A percentile compares a stretch with the other conserved stretches of the same genome.
Evolutionary conservation across 1,140 invertebrate species (phyloP).

Genomic region (Venturia canescens): DNA sequence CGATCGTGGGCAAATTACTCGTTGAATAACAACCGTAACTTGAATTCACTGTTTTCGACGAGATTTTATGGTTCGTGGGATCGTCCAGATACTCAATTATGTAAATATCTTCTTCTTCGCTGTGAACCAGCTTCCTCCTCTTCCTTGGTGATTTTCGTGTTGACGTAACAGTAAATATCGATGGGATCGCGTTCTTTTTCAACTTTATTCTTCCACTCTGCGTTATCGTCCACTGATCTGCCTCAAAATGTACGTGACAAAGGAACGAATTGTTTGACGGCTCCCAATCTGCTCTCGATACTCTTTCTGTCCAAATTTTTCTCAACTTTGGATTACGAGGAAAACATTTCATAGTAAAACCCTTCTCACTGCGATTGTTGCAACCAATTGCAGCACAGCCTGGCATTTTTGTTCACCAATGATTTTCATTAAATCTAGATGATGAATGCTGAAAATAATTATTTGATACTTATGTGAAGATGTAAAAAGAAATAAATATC

Average conservation of each 20-base stretch:
- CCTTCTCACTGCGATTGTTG: conserved; percentile 74
- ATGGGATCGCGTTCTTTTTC: conserved; percentile 70
- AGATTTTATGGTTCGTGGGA: conserved; percentile 37
- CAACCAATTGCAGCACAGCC: conserved; percentile 73
- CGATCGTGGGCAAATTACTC: not conserved
- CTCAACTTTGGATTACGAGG: conserved; percentile 69
- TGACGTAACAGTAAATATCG: conserved; percentile 68
- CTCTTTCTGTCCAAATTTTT: conserved; percentile 71
- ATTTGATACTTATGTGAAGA: too few relatives aligned
- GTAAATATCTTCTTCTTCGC: conserved; percentile 50
- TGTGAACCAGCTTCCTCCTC: conserved; percentile 53
- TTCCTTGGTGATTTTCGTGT: conserved; percentile 71
- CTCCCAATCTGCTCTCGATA: conserved; percentile 71
- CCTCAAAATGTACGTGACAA: conserved; percentile 70
- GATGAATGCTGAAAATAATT: not conserved
- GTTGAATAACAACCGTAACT: conserved; percentile 47
- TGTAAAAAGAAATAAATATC: too few relatives aligned
- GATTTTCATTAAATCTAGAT: not conserved
- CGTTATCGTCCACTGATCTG: conserved; percentile 68
- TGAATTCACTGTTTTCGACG: conserved; percentile 29
- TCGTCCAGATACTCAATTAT: conserved; percentile 61
- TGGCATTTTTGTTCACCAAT: conserved; percentile 65
- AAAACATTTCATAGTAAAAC: conserved; percentile 75
- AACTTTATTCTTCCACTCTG: conserved; percentile 67
- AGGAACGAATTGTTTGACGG: conserved; percentile 74